Evolutionary conservation across 2,113 vertebrate species (phyloP), one percentile per base, ranked within the genome.

Genomic region (Odocoileus hemionus): DNA sequence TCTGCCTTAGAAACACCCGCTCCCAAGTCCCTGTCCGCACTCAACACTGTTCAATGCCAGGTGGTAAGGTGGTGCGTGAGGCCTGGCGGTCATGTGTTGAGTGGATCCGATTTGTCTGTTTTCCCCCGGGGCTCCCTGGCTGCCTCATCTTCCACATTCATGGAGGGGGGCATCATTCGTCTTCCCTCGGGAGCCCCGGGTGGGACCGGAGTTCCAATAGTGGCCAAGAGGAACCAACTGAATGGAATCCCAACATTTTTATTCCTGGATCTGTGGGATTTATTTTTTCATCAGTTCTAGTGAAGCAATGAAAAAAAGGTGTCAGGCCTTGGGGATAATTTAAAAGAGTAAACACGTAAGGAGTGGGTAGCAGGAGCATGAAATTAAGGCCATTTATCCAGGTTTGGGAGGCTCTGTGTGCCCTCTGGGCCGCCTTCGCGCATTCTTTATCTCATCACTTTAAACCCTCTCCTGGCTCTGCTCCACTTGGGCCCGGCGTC

Each of bases 361-460:
- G 95, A 96, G 92, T 50, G 95, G 94, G 97, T 60, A 97, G 93
- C 74, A 43, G 90, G 74, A 96, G 97, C 96, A 91, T 97, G 97
- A 95, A 98, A 98, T 98, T 96, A 98, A 97, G 98, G 96, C 97
- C 98, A 96, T 98, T 98, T 98, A 98, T 98, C 96, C 89, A 76
- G 89, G 94, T 97, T 98, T 89, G n/a, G 96, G 94, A 96, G 95
- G 96, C 91, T 96, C 79, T 33, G 74, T 54, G 23, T 97, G 97
- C 92, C 95, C 91, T 96, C 82, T 98, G 98, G 95, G 95, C 98
- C 83, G 94, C 93, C 91, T 91, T 92, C 94, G 54, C 64, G 64
- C 76, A 36, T 60, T 79, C 90, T 95, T 45, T 60, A 92, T 98
- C 94, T 61, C 21, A 43, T 90, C 96, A 95, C 95, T 90, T 98